Conservation (phyloP, 2,113 vertebrate species). For the Calyptomena viridis region DNA sequence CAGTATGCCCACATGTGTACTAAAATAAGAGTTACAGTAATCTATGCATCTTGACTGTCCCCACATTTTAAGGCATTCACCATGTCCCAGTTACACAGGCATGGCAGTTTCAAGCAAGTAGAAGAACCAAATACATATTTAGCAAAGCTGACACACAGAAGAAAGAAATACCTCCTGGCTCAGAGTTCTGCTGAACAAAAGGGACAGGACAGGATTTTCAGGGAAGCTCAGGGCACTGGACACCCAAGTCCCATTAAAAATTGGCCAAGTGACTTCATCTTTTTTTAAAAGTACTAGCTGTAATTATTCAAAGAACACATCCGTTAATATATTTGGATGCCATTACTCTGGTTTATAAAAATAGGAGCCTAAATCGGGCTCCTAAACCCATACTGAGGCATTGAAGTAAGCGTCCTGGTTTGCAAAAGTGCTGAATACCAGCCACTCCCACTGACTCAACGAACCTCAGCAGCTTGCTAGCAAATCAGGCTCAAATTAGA, state of each 20-base stretch:
- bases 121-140: neutral
- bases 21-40: neutral
- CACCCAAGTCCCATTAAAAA: neutral
- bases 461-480: neutral
- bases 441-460: conserved; percentile 11
- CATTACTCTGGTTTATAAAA: conserved; percentile 1
- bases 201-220: neutral
- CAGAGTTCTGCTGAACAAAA: neutral
- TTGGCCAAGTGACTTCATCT: neutral
- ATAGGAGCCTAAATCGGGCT: conserved; percentile 9
- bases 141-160: neutral
- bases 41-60: neutral
- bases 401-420: neutral
- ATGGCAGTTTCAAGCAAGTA: neutral
- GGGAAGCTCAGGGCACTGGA: neutral
- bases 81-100: neutral
- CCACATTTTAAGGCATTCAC: neutral
- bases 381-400: neutral
- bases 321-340: neutral
- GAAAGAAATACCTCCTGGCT: neutral
- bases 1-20: neutral
- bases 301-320: neutral
- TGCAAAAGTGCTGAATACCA: conserved; percentile 41
- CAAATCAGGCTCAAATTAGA: conserved; percentile 12
- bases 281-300: neutral